Conservation (phyloP, 2,797 vertebrate species). For the Siniperca scherzeri region DNA sequence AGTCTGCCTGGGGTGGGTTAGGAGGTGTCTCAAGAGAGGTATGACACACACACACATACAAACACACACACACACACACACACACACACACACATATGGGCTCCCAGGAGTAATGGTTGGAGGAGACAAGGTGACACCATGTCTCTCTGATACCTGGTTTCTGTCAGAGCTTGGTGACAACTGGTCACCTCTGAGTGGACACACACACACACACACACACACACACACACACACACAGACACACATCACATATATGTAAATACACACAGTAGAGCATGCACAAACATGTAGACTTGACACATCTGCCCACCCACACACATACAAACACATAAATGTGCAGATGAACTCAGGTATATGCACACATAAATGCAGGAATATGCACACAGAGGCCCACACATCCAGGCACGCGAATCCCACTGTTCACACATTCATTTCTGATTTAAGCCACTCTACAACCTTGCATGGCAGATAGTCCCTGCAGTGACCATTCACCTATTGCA, state of each 20-base stretch:
- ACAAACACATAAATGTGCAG: constrained; percentile 28
- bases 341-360: constrained; percentile 23
- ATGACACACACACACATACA: constrained; percentile 43
- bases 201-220: constrained; percentile 14
- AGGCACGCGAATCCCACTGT: background rate
- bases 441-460: background rate
- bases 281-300: constrained; percentile 25
- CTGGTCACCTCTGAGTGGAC: constrained; percentile 73
- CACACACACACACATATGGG: background rate
- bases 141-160: constrained; percentile 75
- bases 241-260: constrained; percentile 11
- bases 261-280: constrained; percentile 16
- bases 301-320: constrained; percentile 21
- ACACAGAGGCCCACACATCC: background rate
- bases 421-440: constrained; percentile 35
- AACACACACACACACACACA: constrained; percentile 25
- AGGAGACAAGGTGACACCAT: constrained; percentile 76
- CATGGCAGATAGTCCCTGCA: constrained; percentile 35
- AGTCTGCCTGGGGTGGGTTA: constrained; percentile 57
- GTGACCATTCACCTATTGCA: constrained; percentile 34
- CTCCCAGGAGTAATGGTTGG: constrained; percentile 61
- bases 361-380: constrained; percentile 36
- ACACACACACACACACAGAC: constrained; percentile 1
- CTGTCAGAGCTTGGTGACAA: constrained; percentile 74
- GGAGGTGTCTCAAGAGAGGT: constrained; percentile 58